These are phyloP conservation scores for Pectinophora gossypiella DNA, from an alignment of 1,140 invertebrate genomes.

Conservation along the genomic window DNA sequence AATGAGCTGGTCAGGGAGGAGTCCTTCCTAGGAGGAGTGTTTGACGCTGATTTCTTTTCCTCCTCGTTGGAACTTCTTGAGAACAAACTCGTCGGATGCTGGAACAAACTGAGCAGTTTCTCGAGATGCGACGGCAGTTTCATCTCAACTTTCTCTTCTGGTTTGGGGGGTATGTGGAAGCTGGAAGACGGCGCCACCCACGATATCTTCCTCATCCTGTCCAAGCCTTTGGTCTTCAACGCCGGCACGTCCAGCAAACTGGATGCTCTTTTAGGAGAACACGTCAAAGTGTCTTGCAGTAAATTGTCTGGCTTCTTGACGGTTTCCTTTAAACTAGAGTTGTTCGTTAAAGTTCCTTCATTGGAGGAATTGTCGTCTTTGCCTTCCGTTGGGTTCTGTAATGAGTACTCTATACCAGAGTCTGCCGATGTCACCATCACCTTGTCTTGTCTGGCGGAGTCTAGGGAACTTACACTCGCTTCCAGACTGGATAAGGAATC, in stretches of 20 bases:
- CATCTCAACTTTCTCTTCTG: constrained; percentile 47
- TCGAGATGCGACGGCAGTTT: constrained; percentile 72
- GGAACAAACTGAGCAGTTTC: constrained; percentile 76
- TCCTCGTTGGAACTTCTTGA: constrained; percentile 53
- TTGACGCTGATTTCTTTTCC: constrained; percentile 52
- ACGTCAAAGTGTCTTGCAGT: constrained; percentile 46
- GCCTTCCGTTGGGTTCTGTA: constrained; percentile 52
- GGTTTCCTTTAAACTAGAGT: constrained; percentile 56
- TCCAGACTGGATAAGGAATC: constrained; percentile 70
- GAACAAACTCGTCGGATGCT: constrained; percentile 74
- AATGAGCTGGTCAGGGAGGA: constrained; percentile 62
- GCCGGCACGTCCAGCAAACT: constrained; percentile 67
- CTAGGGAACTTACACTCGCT: constrained; percentile 67
- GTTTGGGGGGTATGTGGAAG: constrained; percentile 47
- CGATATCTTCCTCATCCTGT: constrained; percentile 73
- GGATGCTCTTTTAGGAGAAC: constrained; percentile 51
- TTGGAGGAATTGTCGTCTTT: constrained; percentile 66
- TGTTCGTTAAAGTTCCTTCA: constrained; percentile 69
- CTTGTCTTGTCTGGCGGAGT: constrained; percentile 57
- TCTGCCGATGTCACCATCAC: constrained; percentile 69
- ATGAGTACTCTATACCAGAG: constrained; percentile 67
- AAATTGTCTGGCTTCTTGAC: constrained; percentile 27
- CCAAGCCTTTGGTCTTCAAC: constrained; percentile 54
- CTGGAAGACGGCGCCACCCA: constrained; percentile 72
- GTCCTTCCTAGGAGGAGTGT: constrained; percentile 63